Conservation (phyloP, 2,888 invertebrate species). For the Lamellibrachia columna region DNA sequence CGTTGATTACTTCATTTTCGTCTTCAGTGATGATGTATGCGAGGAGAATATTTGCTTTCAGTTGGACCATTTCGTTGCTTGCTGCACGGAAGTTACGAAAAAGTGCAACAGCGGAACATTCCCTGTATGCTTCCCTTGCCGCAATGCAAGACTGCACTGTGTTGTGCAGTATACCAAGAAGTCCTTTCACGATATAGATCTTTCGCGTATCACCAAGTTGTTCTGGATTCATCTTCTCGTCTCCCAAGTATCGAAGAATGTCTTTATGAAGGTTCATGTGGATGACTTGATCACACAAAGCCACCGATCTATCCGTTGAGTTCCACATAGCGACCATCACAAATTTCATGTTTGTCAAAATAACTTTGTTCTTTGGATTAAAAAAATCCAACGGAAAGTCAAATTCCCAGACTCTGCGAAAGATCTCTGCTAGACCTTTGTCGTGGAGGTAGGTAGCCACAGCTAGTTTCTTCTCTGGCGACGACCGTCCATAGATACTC, state of each 20-base stretch:
- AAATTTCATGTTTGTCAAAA: not conserved
- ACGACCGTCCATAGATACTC: not conserved
- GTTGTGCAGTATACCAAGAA: conserved; percentile 49
- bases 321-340: conserved; percentile 31
- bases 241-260: conserved; percentile 27
- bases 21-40: conserved; percentile 56
- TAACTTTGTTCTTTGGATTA: not conserved
- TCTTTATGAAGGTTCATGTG: conserved; percentile 24
- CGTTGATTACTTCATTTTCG: conserved; percentile 52
- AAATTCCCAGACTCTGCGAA: not conserved
- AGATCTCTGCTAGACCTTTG: not conserved
- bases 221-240: conserved; percentile 26
- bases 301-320: conserved; percentile 23
- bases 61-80: conserved; percentile 46
- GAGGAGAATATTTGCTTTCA: conserved; percentile 54
- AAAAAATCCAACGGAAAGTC: not conserved
- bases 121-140: conserved; percentile 40
- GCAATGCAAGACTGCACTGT: conserved; percentile 44
- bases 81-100: conserved; percentile 39
- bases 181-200: conserved; percentile 46
- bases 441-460: not conserved
- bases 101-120: conserved; percentile 42
- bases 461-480: not conserved
- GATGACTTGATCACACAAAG: conserved; percentile 24
- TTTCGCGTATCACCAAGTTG: conserved; percentile 13